Percentiles rank a stretch among this genome's conserved stretches.
phyloP scores from a whole-genome alignment of 2,797 vertebrate species.

The Todus mexicanus region DNA sequence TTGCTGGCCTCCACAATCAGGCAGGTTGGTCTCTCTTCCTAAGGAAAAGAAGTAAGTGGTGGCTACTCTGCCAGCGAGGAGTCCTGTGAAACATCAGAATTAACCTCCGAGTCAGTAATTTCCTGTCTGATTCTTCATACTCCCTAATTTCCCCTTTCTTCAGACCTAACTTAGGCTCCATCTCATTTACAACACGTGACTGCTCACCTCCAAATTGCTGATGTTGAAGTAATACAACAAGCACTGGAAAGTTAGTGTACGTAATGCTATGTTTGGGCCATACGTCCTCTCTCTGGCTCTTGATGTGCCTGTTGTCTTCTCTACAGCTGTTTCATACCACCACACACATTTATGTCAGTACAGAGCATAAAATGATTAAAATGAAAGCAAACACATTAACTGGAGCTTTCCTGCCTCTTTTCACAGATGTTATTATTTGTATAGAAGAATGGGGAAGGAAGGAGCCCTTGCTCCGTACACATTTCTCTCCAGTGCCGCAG shows the following conservation, averaged over 20 bases:
- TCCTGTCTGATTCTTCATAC: neutral
- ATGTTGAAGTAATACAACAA: neutral
- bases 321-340: neutral
- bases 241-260: neutral
- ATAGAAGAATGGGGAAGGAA: neutral
- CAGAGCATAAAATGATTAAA: neutral
- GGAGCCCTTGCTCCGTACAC: neutral
- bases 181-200: neutral
- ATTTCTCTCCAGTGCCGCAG: neutral
- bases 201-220: neutral
- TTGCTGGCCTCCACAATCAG: accelerated
- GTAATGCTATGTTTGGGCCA: neutral
- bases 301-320: neutral
- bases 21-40: neutral
- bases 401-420: neutral
- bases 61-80: neutral
- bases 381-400: neutral
- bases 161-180: neutral
- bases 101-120: neutral
- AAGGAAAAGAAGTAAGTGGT: neutral
- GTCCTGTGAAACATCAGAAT: neutral
- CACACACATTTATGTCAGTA: neutral
- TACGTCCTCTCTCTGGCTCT: neutral
- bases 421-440: neutral
- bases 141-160: neutral